Conservation (phyloP, 1,140 invertebrate genomes). For the Bombus vancouverensis region DNA sequence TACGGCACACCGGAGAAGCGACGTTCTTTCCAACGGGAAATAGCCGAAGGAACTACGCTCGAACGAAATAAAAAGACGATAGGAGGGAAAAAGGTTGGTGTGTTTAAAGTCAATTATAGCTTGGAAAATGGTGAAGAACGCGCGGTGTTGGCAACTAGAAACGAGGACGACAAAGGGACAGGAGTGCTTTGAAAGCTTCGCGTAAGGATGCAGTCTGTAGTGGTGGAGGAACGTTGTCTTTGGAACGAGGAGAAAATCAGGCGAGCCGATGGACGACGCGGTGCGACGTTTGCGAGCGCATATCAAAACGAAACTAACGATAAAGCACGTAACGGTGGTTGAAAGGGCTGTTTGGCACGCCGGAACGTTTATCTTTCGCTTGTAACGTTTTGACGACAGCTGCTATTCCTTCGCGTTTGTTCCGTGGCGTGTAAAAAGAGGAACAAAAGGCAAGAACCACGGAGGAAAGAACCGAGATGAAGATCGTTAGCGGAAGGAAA, state of each 20-base stretch:
- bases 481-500: slow-evolving; percentile 6
- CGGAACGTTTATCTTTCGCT: not conserved
- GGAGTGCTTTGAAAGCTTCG: not conserved
- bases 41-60: slow-evolving; percentile 9
- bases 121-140: not conserved
- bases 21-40: slow-evolving; percentile 19
- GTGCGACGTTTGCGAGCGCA: not conserved
- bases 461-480: slow-evolving; percentile 13
- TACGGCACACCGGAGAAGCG: not conserved
- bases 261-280: too few relatives aligned
- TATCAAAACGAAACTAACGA: slow-evolving; percentile 24
- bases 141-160: not conserved
- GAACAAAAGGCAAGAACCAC: not conserved
- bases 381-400: slow-evolving; percentile 20
- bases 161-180: not conserved
- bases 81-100: not conserved
- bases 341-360: not conserved
- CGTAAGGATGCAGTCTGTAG: not conserved
- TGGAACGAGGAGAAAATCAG: too few relatives aligned
- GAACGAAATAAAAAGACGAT: slow-evolving; percentile 28
- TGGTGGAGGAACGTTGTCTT: too few relatives aligned
- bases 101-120: slow-evolving; percentile 43
- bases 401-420: not conserved
- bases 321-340: slow-evolving; percentile 25
- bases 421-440: not conserved